Evolutionary conservation across 1,140 invertebrate genomes (phyloP).

Genomic region (Dryas iulia): DNA sequence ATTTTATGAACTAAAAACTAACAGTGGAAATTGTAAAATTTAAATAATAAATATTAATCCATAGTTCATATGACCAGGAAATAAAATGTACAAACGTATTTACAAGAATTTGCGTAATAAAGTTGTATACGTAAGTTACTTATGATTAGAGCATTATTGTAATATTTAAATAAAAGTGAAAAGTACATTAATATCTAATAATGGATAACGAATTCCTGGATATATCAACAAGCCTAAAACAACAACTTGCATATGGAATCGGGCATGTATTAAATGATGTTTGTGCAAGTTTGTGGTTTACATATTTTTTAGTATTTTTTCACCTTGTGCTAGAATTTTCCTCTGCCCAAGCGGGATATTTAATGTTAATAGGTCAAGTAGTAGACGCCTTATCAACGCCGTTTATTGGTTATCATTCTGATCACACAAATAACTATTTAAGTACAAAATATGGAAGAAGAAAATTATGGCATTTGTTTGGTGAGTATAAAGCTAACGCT

Average conservation of each 20-base stretch:
- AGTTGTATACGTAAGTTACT: background rate
- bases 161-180: background rate
- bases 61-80: too few species aligned
- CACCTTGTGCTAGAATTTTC: conserved; percentile 91
- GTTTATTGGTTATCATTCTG: conserved; percentile 93
- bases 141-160: too few species aligned
- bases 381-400: conserved; percentile 95
- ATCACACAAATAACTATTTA: conserved; percentile 85
- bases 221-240: conserved; percentile 62
- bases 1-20: too few species aligned
- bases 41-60: too few species aligned
- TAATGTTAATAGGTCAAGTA: conserved; percentile 93
- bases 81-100: too few species aligned
- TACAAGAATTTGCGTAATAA: too few species aligned
- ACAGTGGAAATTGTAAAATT: too few species aligned
- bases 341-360: conserved; percentile 86
- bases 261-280: conserved; percentile 97
- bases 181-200: background rate
- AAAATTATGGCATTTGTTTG: conserved; percentile 96
- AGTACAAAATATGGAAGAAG: conserved; percentile 89
- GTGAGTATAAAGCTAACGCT: too few species aligned
- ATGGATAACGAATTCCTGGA: conserved; percentile 76
- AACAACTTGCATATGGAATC: conserved; percentile 82
- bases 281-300: conserved; percentile 98
- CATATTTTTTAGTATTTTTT: conserved; percentile 96